Percentiles rank a stretch among this genome's conserved stretches.
Conservation (phyloP, 2,113 vertebrate genomes). For the Pagrus major region DNA sequence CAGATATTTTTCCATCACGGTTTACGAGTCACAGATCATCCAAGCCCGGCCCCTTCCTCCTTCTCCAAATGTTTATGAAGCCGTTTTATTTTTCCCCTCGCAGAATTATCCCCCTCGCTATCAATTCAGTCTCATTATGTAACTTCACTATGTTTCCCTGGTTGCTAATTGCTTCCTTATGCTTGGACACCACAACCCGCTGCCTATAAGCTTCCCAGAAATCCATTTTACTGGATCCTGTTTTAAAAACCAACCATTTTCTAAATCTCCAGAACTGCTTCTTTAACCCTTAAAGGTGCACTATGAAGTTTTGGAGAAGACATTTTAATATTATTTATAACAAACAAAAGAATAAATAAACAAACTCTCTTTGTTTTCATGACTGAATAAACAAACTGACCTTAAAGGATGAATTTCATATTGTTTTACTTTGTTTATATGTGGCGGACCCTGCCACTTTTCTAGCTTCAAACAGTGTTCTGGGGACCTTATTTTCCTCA, state of each 20-base stretch:
- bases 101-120: slow-evolving; percentile 17
- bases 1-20: slow-evolving; percentile 50
- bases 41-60: slow-evolving; percentile 19
- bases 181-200: slow-evolving; percentile 19
- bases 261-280: slow-evolving; percentile 15
- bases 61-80: slow-evolving; percentile 43
- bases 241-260: slow-evolving; percentile 36
- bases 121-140: slow-evolving; percentile 58
- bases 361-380: too few relatives aligned
- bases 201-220: slow-evolving; percentile 48
- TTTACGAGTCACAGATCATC: slow-evolving; percentile 41
- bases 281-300: slow-evolving; percentile 28
- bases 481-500: too few relatives aligned
- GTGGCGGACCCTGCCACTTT: too few relatives aligned
- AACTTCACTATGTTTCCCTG: slow-evolving; percentile 40
- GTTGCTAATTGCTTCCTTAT: slow-evolving; percentile 72
- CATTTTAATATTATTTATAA: too few relatives aligned
- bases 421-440: too few relatives aligned
- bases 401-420: too few relatives aligned
- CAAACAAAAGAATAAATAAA: too few relatives aligned
- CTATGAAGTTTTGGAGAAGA: too few relatives aligned
- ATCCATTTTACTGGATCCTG: slow-evolving; percentile 2
- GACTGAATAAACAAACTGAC: too few relatives aligned
- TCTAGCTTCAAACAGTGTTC: too few relatives aligned
- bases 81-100: slow-evolving; percentile 38